Percentiles rank a stretch among this genome's conserved stretches.
phyloP scores from a whole-genome alignment of 1,140 invertebrate genomes.

The Amphibalanus amphitrite region DNA sequence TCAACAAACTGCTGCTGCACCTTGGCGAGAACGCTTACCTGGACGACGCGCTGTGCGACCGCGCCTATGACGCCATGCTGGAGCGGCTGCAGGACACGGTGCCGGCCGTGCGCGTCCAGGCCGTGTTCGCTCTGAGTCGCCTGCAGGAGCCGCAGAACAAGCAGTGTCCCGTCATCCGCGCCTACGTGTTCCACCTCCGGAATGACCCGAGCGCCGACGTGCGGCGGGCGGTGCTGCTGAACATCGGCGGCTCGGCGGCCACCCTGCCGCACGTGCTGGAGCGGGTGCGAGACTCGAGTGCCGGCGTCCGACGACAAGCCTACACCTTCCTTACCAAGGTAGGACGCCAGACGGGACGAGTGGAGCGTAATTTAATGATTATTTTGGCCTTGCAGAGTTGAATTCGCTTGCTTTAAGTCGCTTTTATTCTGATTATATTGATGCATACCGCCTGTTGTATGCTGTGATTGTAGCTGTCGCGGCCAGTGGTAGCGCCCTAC shows the following conservation, averaged over 20 bases:
- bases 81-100: constrained; percentile 46
- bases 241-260: constrained; percentile 41
- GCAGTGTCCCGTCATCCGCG: constrained; percentile 51
- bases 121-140: constrained; percentile 54
- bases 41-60: constrained; percentile 54
- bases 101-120: constrained; percentile 54
- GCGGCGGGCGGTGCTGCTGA: constrained; percentile 42
- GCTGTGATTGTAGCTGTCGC: too few species aligned
- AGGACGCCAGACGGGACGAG: too few species aligned
- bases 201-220: constrained; percentile 56
- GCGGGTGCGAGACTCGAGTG: constrained; percentile 51
- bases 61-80: constrained; percentile 48
- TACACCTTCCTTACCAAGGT: not conserved
- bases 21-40: constrained; percentile 56
- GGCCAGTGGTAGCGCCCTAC: too few species aligned
- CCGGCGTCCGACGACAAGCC: constrained; percentile 46
- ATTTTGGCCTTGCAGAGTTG: too few species aligned
- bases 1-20: constrained; percentile 49
- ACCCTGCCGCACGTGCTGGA: constrained; percentile 46
- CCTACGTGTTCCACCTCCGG: constrained; percentile 55
- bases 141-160: constrained; percentile 59
- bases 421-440: too few species aligned
- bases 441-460: too few species aligned
- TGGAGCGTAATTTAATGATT: too few species aligned
- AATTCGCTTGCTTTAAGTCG: too few species aligned